A percentile compares a stretch with the other conserved stretches of the same genome.
phyloP scores from a whole-genome alignment of 1,140 invertebrate genomes.

The Maconellicoccus hirsutus region DNA sequence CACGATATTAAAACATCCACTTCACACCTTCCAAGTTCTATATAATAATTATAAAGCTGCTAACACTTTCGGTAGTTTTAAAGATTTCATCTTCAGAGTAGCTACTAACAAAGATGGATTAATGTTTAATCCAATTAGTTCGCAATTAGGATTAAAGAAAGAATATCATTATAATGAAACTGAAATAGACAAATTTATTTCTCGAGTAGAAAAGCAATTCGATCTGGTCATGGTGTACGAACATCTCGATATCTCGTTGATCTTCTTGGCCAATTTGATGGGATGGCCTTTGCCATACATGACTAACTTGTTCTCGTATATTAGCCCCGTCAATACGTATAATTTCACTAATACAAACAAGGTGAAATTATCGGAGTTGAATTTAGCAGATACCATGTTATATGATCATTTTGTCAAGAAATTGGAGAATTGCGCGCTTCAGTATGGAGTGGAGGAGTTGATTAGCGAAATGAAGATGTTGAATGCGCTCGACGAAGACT shows the following conservation, averaged over 20 bases:
- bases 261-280: conserved; percentile 38
- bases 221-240: conserved; percentile 42
- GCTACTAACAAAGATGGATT: conserved; percentile 42
- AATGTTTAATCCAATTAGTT: conserved; percentile 39
- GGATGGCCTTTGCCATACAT: conserved; percentile 41
- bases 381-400: conserved; percentile 33
- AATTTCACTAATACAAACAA: conserved; percentile 24
- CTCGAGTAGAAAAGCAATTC: conserved; percentile 36
- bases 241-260: conserved; percentile 42
- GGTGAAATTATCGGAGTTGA: conserved; percentile 29
- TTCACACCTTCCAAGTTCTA: conserved; percentile 34
- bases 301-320: conserved; percentile 35
- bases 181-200: conserved; percentile 31
- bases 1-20: conserved; percentile 37
- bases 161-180: conserved; percentile 34
- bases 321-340: not conserved
- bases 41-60: conserved; percentile 31
- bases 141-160: conserved; percentile 39
- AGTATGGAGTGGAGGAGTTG: conserved; percentile 33
- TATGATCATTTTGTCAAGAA: conserved; percentile 34
- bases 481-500: not conserved
- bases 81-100: not conserved
- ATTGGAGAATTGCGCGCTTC: conserved; percentile 31
- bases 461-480: conserved; percentile 28
- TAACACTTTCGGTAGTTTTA: not conserved